Evolutionary conservation across 2,888 invertebrate genomes (phyloP), one percentile per base, ranked within the genome.

Genomic region (Coelinius sp.): DNA sequence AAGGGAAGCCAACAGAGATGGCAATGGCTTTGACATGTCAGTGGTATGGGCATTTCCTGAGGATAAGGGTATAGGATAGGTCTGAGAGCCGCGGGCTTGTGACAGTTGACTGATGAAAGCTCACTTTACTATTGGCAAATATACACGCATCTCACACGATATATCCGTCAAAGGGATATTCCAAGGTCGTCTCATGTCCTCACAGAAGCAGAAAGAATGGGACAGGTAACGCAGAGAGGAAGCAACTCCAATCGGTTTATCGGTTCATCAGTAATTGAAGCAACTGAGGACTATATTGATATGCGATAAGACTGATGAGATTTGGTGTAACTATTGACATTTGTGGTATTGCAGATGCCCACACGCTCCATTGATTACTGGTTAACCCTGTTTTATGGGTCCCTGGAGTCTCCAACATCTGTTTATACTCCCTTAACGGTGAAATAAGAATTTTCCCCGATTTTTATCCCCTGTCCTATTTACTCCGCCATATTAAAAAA

Each of bases 101-200:
- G 82, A 83, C 82, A 81, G 81, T 76, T 82, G 83, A 82, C 79
- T 78, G 82, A 83, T 81, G 83, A 82, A 81, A 81, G 75, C 77
- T 78, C 73, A 67, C 41, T 53, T 53, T 14, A 67, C 66, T 70
- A 53, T 38, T 68, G 71, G 68, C 68, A 38, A 53, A 53, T 53
- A 53, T 53, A 53, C 53, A 25, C 41, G 63, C 63, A 38, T 31
- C 56, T 44, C 44, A 31, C 31, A 22, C 12, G 46, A n/a, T 63
- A 49, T 25, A 52, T n/a, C 38, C 38, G 31, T 52, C 52, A 53
- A 38, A 52, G 12, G 20, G 31, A 59, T 59, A 20, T 12, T 31
- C 59, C 14, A 25, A 59, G 59, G 59, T n/a, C 56, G 56, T 59
- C 59, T 35, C 8, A 59, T 35, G 59, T 59, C 59, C 27, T 66